A percentile compares a stretch with the other conserved stretches of the same genome.
Conservation (phyloP, 2,113 vertebrate species). For the Eublepharis macularius region DNA sequence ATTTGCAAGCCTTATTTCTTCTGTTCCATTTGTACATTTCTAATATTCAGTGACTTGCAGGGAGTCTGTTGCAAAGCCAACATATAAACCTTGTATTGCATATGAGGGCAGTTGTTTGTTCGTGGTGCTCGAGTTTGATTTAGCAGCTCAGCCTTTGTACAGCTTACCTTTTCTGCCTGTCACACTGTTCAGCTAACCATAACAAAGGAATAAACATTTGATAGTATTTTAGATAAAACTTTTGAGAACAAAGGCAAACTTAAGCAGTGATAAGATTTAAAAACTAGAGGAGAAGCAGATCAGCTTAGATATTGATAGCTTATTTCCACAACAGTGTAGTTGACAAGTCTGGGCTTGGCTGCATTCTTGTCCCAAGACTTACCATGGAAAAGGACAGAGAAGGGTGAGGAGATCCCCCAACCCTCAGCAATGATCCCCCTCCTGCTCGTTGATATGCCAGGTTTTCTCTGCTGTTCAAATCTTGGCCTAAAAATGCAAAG, state of each 20-base stretch:
- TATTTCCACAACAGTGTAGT: neutral
- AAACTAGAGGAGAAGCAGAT: neutral
- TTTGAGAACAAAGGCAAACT: neutral
- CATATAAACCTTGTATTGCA: neutral
- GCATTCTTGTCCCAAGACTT: constrained; percentile 5
- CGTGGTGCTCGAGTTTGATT: neutral
- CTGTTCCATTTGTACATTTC: neutral
- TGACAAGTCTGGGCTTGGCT: neutral
- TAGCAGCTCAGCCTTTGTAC: neutral
- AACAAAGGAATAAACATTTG: neutral
- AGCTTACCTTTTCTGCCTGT: neutral
- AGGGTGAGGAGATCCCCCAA: neutral
- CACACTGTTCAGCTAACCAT: neutral
- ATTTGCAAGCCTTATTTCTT: neutral
- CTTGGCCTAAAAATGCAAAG: constrained; percentile 18
- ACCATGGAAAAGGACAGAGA: neutral
- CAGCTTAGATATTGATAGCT: neutral
- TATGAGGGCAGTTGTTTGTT: neutral
- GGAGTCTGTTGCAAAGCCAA: neutral
- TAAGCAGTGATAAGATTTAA: neutral
- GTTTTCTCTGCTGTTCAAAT: neutral
- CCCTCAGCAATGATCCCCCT: neutral
- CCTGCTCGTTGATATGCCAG: neutral
- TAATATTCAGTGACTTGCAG: neutral
- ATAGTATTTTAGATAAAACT: constrained; percentile 5